Evolutionary conservation across 2,797 vertebrate species (phyloP).

Genomic region (Gorsachius magnificus): DNA sequence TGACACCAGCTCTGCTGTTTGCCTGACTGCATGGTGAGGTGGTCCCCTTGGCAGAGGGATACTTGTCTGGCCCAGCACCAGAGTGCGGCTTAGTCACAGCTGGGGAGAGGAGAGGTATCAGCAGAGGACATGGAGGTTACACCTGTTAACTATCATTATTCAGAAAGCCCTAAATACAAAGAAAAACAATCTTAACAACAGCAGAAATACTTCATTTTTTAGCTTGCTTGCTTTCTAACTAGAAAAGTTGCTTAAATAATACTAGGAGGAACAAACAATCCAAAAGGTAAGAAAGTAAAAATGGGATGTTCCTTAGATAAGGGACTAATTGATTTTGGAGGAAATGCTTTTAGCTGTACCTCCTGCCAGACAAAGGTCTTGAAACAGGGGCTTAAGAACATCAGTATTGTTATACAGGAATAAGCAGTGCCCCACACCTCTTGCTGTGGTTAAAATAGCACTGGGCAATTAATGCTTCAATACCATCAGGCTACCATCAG

Average conservation of each 20-base stretch:
- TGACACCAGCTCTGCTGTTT: not conserved
- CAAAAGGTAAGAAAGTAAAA: not conserved
- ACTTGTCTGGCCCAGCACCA: not conserved
- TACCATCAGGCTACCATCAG: not conserved
- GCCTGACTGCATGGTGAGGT: accelerated
- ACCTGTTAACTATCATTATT: not conserved
- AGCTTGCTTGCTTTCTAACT: not conserved
- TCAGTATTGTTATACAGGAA: not conserved
- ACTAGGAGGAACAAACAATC: not conserved
- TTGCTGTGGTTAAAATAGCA: not conserved
- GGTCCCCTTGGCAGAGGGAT: not conserved
- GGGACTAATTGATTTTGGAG: not conserved
- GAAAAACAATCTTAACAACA: not conserved
- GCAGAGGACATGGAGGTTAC: not conserved
- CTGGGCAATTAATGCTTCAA: not conserved
- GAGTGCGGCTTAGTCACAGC: not conserved
- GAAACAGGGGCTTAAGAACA: not conserved
- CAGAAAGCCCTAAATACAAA: not conserved
- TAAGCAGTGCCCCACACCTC: not conserved
- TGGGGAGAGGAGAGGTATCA: not conserved
- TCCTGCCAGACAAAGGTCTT: not conserved
- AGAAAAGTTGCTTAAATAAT: not conserved
- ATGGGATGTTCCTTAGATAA: not conserved
- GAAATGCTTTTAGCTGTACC: not conserved
- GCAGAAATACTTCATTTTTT: not conserved